Evolutionary conservation across 2,113 vertebrate species (phyloP), one percentile per base, ranked within the genome.

Genomic region (Helogale parvula): DNA sequence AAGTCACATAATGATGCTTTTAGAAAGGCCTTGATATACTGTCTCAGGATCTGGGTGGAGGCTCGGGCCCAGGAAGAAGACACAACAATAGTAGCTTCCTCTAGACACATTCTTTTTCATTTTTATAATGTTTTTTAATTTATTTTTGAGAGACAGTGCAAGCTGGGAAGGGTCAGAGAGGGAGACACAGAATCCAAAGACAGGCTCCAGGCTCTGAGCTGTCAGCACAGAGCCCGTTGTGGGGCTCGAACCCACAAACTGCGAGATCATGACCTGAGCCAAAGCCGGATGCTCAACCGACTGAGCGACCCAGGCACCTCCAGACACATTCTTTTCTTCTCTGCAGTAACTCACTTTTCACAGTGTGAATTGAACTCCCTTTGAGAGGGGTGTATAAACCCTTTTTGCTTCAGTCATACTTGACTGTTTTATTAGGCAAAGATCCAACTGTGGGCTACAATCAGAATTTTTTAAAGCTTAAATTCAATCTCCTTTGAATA

Each of bases 351-450:
- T 88, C 23, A 72, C 29, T 82, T 94, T 85, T 81, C 74, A 47
- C 13, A 12, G 52, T 50, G 66, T n/a, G 45, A 52, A 74, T 2
- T n/a, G 45, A 72, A 14, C 35, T 85, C 52, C 65, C 11, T 74
- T 47, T 45, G 33, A 92, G 27, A 54, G 54, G 16, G 15, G 10
- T 54, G 3, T 54, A 7, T 71, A 71, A 69, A 76, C 23, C 81
- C 33, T 69, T 82, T 80, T 33, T 71, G 63, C 41, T 95, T 90
- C 41, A 38, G n/a, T 79, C 52, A 71, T n/a, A 68, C 15, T 92
- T 81, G 69, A 91, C 35, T 83, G 11, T 88, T 84, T 92, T 50
- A 89, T 81, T 85, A 86, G 89, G 69, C n/a, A 82, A 25, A 93
- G 60, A 86, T 66, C 45, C 52, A 84, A 92, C 54, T 80, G 25